Base-by-base conservation (phyloP, 2,888 invertebrate genomes). In the Balanococcus diminutus region DNA sequence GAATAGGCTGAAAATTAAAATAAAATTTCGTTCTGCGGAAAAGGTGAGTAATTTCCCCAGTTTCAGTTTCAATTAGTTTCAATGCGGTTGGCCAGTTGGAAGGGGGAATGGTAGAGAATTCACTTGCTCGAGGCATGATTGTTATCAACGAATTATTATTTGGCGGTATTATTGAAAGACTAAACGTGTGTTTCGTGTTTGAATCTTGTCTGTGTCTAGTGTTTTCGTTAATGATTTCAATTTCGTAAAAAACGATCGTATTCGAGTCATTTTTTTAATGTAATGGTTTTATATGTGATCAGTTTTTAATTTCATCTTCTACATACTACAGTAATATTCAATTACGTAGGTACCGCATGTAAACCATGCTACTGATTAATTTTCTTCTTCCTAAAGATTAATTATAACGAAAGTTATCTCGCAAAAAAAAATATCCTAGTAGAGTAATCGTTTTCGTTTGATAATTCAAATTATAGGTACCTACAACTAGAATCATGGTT, bases 401-500 rank as follows among this genome's bases (percentile, higher is more conserved):
- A n/a, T n/a, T n/a, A n/a, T n/a, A n/a, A n/a, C n/a, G n/a, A n/a
- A n/a, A n/a, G n/a, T n/a, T n/a, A n/a, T n/a, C n/a, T n/a, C n/a
- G n/a, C n/a, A n/a, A n/a, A n/a, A n/a, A n/a, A 3, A 51, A 51
- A 51, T 51, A 19, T 4, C n/a, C 19, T 14, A 11, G 42, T 42
- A 19, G 19, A 51, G 3, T 51, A 19, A 51, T 51, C 11, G 22
- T 22, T 1, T 3, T 46, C n/a, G 25, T 2, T 61, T 22, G 25
- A 4, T 31, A 28, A n/a, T n/a, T n/a, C n/a, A n/a, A 16, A 67
- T 67, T 67, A 31, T 28, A 56, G 56, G 56, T 56, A 56, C 42
- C 11, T 42, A 42, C 22, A 56, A 11, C 56, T 56, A 11, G 22
- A 56, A 79, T 22, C 75, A 92, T 92, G 90, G 90, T 93, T 39